Evolutionary conservation across 2,888 invertebrate genomes (phyloP).

Genomic region (Encarsia formosa): DNA sequence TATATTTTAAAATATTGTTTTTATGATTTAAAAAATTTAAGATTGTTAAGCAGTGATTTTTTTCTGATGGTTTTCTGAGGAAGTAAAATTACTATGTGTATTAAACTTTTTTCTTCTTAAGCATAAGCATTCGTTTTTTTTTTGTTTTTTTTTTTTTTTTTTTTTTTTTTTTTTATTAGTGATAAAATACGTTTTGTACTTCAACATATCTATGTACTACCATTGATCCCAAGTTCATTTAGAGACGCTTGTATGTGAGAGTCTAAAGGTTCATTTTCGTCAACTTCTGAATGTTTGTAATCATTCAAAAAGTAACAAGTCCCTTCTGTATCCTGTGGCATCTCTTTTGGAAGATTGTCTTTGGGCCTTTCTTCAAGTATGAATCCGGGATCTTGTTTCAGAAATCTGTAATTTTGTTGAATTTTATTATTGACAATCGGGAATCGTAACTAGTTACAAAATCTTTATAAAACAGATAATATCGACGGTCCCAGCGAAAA

Average conservation of each 20-base stretch:
- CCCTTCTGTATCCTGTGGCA: conserved; percentile 71
- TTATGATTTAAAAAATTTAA: no score
- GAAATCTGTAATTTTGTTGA: conserved; percentile 58
- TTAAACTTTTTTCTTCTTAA: conserved; percentile 2
- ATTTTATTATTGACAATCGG: no score
- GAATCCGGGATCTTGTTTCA: conserved; percentile 73
- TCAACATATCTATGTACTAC: conserved; percentile 44
- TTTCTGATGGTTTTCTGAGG: no score
- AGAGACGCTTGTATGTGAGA: conserved; percentile 68
- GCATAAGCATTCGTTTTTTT: background rate
- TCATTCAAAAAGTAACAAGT: conserved; percentile 82
- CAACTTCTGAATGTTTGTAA: conserved; percentile 70
- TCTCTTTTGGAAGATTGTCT: conserved; percentile 78
- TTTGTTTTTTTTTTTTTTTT: background rate
- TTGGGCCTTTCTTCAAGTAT: conserved; percentile 70
- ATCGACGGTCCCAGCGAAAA: no score
- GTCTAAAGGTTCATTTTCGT: conserved; percentile 58
- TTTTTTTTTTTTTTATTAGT: background rate
- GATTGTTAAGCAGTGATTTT: no score
- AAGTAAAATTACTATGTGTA: no score
- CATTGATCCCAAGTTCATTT: conserved; percentile 60
- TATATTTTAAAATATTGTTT: no score
- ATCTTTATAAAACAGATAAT: no score
- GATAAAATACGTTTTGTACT: conserved; percentile 2
- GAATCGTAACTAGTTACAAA: no score